phyloP scores from a whole-genome alignment of 1,140 invertebrate species.

The Panonychus citri region DNA sequence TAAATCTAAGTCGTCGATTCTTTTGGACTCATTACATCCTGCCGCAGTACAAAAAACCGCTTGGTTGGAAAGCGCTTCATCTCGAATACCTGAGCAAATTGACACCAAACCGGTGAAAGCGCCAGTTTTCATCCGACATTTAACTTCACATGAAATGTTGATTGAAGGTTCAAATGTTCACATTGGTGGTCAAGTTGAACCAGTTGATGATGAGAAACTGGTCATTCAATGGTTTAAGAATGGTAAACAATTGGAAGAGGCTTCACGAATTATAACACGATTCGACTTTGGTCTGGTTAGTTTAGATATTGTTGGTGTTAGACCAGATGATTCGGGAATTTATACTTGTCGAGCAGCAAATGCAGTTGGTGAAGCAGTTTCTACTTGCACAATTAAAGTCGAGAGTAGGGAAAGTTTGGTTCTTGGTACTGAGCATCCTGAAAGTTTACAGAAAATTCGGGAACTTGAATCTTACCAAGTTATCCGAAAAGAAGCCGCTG shows the following conservation, averaged over 20 bases:
- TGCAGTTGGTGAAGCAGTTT: conserved; percentile 32
- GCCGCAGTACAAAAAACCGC: neutral
- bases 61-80: neutral
- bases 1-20: conserved; percentile 27
- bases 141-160: conserved; percentile 52
- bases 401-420: conserved; percentile 18
- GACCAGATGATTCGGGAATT: conserved; percentile 79
- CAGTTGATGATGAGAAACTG: conserved; percentile 68
- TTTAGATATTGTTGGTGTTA: conserved; percentile 33
- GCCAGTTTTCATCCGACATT: conserved; percentile 71
- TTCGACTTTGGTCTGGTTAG: conserved; percentile 80
- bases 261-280: conserved; percentile 37
- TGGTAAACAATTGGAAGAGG: conserved; percentile 55
- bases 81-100: neutral
- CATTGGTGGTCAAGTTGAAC: conserved; percentile 38
- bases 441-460: conserved; percentile 46
- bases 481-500: conserved; percentile 23
- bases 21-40: conserved; percentile 11
- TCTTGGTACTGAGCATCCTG: conserved; percentile 36
- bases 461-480: conserved; percentile 5
- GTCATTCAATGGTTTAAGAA: conserved; percentile 73
- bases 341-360: conserved; percentile 60
- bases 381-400: conserved; percentile 55
- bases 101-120: conserved; percentile 42
- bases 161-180: conserved; percentile 56